A percentile compares a stretch with the other conserved stretches of the same genome.
These are phyloP conservation scores for Diphyllodes magnificus DNA, from an alignment of 2,113 vertebrate genomes.

Conservation along the genomic window DNA sequence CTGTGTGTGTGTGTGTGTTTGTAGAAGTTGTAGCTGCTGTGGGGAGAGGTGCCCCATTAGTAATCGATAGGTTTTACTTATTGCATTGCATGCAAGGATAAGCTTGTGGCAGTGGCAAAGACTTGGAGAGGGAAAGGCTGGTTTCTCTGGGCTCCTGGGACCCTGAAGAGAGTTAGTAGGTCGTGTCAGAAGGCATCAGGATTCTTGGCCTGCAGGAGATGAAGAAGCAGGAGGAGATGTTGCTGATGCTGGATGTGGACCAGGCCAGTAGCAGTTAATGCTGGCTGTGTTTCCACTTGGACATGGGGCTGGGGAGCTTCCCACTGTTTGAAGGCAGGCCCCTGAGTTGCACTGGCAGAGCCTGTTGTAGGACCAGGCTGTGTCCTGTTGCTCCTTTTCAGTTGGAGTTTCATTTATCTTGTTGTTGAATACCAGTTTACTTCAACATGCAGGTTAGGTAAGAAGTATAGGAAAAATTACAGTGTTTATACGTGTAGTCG, in stretches of 20 bases:
- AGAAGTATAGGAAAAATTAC: neutral
- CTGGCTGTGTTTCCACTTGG: neutral
- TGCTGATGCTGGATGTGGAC: neutral
- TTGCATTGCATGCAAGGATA: rapidly evolving
- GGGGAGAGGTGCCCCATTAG: neutral
- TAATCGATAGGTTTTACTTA: rapidly evolving
- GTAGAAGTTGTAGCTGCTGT: neutral
- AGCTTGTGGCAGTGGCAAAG: neutral
- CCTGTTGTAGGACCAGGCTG: neutral
- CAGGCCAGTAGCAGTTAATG: neutral
- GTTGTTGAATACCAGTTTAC: neutral
- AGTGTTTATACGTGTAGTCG: neutral
- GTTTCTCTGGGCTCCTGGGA: neutral
- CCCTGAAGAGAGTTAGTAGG: no score
- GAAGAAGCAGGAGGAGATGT: neutral
- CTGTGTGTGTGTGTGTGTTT: no score
- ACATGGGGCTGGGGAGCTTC: rapidly evolving
- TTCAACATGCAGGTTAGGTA: neutral
- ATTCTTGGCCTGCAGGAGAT: neutral
- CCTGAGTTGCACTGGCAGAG: neutral
- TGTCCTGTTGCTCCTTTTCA: neutral
- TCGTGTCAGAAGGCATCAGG: rapidly evolving
- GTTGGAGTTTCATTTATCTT: neutral
- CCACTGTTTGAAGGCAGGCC: neutral
- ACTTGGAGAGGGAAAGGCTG: neutral